A percentile compares a stretch with the other conserved stretches of the same genome.
Conservation (phyloP, 2,797 vertebrate species). For the Etheostoma perlongum region DNA sequence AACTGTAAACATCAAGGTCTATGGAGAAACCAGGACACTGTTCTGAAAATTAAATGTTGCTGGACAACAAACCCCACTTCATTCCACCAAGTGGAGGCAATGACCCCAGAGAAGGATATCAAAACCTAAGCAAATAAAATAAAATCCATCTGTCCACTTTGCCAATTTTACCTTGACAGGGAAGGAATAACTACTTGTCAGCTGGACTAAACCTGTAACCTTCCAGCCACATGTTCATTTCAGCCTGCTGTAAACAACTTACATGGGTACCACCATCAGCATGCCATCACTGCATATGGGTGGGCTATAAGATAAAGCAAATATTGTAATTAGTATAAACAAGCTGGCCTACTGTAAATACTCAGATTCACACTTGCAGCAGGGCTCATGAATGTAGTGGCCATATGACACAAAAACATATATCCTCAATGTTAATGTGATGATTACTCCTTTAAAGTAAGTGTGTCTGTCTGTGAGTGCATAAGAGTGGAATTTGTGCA, state of each 20-base stretch:
- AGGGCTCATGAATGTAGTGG: slow-evolving; percentile 39
- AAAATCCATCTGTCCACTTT: not conserved
- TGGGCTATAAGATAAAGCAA: slow-evolving; percentile 26
- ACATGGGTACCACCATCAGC: not conserved
- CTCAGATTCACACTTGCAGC: slow-evolving; percentile 41
- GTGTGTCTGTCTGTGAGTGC: slow-evolving; percentile 1
- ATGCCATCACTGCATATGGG: slow-evolving; percentile 30
- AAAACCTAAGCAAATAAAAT: not conserved
- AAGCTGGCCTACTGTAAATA: slow-evolving; percentile 29
- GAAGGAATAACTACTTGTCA: slow-evolving; percentile 4
- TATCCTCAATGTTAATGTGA: slow-evolving; percentile 10
- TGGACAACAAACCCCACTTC: not conserved
- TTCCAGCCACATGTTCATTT: not conserved
- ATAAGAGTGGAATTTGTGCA: slow-evolving; percentile 1
- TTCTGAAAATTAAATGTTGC: not conserved
- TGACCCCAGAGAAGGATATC: not conserved
- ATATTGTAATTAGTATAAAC: slow-evolving; percentile 32
- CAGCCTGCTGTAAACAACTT: slow-evolving; percentile 1
- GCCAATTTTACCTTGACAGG: slow-evolving; percentile 11
- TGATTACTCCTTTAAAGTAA: slow-evolving; percentile 15
- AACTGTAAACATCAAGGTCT: not conserved
- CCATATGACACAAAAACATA: slow-evolving; percentile 33
- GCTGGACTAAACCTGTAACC: slow-evolving; percentile 12
- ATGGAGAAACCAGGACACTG: not conserved
- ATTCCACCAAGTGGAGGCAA: not conserved